These are phyloP conservation scores for Amphiprion ocellaris DNA, from an alignment of 2,113 vertebrate species.

Conservation along the genomic window DNA sequence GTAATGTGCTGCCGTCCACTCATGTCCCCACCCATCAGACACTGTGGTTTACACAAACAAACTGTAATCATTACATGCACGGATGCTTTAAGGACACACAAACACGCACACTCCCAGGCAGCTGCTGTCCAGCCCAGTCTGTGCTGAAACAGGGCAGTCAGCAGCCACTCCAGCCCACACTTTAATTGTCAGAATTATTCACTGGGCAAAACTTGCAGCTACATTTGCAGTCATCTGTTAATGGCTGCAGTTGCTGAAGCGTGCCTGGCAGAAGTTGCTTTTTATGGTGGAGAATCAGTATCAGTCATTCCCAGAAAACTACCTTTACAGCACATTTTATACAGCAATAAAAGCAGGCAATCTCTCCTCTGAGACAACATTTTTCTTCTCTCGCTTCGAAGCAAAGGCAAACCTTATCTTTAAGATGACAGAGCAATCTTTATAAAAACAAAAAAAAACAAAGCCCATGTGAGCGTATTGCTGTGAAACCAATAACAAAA, in stretches of 20 bases:
- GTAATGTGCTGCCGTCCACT: slow-evolving; percentile 41
- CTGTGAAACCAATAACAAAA: background rate
- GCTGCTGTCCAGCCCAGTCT: slow-evolving; percentile 70
- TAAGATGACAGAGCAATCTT: slow-evolving; percentile 17
- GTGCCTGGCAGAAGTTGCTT: slow-evolving; percentile 25
- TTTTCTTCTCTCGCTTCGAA: slow-evolving; percentile 23
- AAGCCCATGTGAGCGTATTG: background rate
- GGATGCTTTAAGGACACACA: slow-evolving; percentile 15
- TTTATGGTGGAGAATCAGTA: slow-evolving; percentile 34
- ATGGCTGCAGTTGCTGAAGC: slow-evolving; percentile 1
- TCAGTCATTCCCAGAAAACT: slow-evolving; percentile 11
- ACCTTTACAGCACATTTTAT: slow-evolving; percentile 4
- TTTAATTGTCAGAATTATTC: slow-evolving; percentile 23
- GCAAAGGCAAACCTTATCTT: slow-evolving; percentile 23
- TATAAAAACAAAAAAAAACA: background rate
- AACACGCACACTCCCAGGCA: slow-evolving; percentile 5
- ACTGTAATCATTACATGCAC: slow-evolving; percentile 15
- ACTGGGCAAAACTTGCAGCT: slow-evolving; percentile 10
- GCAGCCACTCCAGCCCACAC: background rate
- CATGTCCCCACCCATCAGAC: slow-evolving; percentile 21
- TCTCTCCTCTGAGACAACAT: slow-evolving; percentile 16
- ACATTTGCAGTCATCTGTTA: background rate
- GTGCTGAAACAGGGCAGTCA: slow-evolving; percentile 66
- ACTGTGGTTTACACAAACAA: slow-evolving; percentile 30
- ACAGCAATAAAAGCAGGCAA: slow-evolving; percentile 32